Conservation (phyloP, 2,888 invertebrate genomes). For the Polyommatus icarus region DNA sequence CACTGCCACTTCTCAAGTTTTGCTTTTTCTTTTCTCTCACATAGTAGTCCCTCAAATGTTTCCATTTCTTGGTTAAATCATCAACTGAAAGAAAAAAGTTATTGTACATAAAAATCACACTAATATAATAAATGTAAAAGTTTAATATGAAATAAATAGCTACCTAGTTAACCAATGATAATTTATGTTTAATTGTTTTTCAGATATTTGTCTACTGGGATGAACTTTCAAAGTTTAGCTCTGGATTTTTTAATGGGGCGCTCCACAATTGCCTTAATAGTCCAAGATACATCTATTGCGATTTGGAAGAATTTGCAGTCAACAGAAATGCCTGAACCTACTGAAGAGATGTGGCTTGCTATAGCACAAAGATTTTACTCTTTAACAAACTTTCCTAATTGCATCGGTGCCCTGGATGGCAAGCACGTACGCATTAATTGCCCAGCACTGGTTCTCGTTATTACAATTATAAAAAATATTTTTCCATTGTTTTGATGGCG, state of each 20-base stretch:
- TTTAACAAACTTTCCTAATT: constrained; percentile 29
- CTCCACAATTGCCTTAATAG: constrained; percentile 10
- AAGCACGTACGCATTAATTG: constrained; percentile 24
- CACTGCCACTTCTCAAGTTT: constrained; percentile 28
- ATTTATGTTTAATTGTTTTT: constrained; percentile 27
- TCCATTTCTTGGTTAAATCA: constrained; percentile 29
- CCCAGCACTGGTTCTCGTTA: constrained; percentile 41
- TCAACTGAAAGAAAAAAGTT: constrained; percentile 15
- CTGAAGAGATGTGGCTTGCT: constrained; percentile 11
- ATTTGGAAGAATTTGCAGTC: constrained; percentile 27
- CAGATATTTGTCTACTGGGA: constrained; percentile 32
- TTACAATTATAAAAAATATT: constrained; percentile 42
- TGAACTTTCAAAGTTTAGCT: constrained; percentile 26
- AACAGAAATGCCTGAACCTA: constrained; percentile 29
- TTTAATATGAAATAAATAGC: background rate
- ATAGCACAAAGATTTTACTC: constrained; percentile 25
- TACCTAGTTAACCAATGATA: constrained; percentile 3
- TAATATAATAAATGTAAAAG: constrained; percentile 7
- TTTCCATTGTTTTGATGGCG: constrained; percentile 42
- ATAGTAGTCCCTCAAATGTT: constrained; percentile 34
- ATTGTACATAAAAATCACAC: constrained; percentile 7
- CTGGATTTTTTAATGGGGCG: constrained; percentile 26
- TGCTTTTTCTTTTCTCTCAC: constrained; percentile 27
- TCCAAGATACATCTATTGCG: constrained; percentile 19
- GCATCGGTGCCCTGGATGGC: constrained; percentile 30